Percentiles rank a stretch among this genome's conserved stretches.
These are phyloP conservation scores for Steromphala cineraria DNA, from an alignment of 2,888 invertebrate species.

Conservation along the genomic window DNA sequence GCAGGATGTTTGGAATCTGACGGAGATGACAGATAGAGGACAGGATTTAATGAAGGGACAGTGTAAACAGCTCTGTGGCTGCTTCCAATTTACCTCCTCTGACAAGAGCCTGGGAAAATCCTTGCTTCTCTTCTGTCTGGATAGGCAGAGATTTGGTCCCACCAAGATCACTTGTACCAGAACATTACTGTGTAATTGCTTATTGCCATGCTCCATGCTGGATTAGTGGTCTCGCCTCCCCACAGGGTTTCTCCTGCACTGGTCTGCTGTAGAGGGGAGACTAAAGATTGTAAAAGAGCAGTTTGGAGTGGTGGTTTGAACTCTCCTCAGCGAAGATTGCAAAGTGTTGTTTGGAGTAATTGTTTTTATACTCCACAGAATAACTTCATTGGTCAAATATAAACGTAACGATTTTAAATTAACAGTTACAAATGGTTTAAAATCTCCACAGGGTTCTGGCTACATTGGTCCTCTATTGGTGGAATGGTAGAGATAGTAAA, in stretches of 20 bases:
- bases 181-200: constrained; percentile 8
- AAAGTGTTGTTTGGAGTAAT: not conserved
- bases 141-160: not conserved
- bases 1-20: not conserved
- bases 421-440: no score
- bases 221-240: not conserved
- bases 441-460: no score
- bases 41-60: constrained; percentile 5
- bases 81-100: not conserved
- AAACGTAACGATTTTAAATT: no score
- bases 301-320: no score
- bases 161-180: not conserved
- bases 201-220: not conserved
- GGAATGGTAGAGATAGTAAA: no score
- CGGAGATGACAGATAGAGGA: not conserved
- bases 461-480: no score
- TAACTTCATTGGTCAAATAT: no score
- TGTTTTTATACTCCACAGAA: no score
- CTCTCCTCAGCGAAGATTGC: no score
- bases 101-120: not conserved
- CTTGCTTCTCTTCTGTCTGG: not conserved
- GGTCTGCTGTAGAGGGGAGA: no score
- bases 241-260: not conserved
- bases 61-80: not conserved
- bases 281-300: no score